These are phyloP conservation scores for Orchestia grillus DNA, from an alignment of 1,140 invertebrate genomes.

Conservation along the genomic window DNA sequence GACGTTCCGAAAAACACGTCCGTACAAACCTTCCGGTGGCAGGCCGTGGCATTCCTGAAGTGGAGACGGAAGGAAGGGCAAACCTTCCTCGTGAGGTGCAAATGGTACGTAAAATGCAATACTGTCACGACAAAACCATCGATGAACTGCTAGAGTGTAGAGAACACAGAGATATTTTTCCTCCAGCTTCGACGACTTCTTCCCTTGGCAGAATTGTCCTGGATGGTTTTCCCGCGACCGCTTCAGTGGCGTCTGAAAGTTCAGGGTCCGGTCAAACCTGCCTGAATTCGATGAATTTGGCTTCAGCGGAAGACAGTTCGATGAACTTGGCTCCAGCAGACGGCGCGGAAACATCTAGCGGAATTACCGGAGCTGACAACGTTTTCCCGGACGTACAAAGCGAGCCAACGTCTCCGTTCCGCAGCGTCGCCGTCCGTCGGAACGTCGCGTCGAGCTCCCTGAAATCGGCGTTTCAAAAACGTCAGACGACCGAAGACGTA, in stretches of 20 bases:
- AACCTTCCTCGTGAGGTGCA: background rate
- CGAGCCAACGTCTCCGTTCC: background rate
- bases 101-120: background rate
- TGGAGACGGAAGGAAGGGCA: background rate
- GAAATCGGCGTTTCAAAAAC: background rate
- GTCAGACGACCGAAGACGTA: background rate
- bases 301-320: background rate
- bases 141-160: background rate
- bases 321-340: too few species aligned
- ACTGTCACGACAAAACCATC: constrained; percentile 15
- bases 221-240: background rate
- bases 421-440: background rate
- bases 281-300: background rate
- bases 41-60: background rate
- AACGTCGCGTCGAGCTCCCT: background rate
- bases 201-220: background rate
- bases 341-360: background rate
- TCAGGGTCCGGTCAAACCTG: background rate
- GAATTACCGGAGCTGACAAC: background rate
- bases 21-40: background rate
- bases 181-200: background rate
- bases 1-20: background rate
- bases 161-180: background rate
- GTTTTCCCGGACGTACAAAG: background rate
- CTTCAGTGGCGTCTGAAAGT: background rate